phyloP scores from a whole-genome alignment of 2,888 invertebrate species.

The Cephus runcator region DNA sequence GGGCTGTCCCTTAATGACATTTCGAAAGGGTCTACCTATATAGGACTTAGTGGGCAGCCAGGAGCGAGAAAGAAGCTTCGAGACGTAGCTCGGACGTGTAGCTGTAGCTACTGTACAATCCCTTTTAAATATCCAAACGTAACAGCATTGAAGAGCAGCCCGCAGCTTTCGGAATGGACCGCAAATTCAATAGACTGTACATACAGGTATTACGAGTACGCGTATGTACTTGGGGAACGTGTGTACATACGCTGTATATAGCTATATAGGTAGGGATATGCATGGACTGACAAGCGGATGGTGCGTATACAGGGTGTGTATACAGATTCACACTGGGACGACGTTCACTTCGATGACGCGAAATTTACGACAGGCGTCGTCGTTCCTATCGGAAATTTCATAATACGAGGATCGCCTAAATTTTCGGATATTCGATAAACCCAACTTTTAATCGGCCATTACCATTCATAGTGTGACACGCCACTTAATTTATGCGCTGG shows the following conservation, averaged over 20 bases:
- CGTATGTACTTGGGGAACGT: neutral
- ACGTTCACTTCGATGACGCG: neutral
- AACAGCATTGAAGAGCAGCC: neutral
- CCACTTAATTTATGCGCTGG: neutral
- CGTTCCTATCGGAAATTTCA: neutral
- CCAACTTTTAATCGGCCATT: neutral
- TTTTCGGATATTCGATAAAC: neutral
- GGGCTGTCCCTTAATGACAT: neutral
- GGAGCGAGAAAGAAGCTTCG: neutral
- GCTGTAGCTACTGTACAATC: neutral
- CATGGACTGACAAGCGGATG: neutral
- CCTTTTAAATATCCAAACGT: neutral
- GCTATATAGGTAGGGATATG: neutral
- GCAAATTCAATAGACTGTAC: neutral
- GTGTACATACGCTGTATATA: neutral
- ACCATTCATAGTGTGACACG: neutral
- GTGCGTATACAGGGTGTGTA: neutral
- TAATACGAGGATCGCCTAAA: neutral
- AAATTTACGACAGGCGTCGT: neutral
- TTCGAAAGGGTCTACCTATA: neutral
- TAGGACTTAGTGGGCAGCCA: neutral
- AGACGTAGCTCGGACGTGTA: neutral
- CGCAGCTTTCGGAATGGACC: neutral
- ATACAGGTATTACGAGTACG: neutral
- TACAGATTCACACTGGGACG: neutral